A percentile compares a stretch with the other conserved stretches of the same genome.
Conservation (phyloP, 2,797 vertebrate species). For the Oreonectes daqikongensis region DNA sequence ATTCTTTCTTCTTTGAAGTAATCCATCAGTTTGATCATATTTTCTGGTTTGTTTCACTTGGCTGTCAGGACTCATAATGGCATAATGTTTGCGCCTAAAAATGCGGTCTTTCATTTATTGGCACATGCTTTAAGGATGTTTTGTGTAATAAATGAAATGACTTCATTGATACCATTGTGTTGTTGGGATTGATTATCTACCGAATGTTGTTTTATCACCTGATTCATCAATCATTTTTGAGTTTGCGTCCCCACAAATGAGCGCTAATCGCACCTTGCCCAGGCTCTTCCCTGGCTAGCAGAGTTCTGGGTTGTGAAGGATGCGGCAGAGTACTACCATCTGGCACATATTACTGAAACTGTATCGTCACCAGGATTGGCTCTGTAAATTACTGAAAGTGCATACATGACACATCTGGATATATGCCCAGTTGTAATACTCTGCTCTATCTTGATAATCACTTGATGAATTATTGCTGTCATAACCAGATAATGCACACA, state of each 20-base stretch:
- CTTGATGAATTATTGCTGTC: not conserved
- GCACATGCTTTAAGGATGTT: too few relatives aligned
- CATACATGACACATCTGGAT: not conserved
- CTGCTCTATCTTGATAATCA: not conserved
- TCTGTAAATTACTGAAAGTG: not conserved
- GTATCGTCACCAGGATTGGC: not conserved
- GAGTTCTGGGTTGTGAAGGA: not conserved
- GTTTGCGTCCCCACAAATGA: too few relatives aligned
- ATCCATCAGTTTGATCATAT: conserved; percentile 22
- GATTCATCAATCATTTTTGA: too few relatives aligned
- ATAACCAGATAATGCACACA: not conserved
- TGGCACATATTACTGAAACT: too few relatives aligned
- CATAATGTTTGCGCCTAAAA: not conserved
- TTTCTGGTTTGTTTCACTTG: conserved; percentile 6
- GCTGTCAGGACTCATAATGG: not conserved
- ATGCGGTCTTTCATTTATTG: too few relatives aligned
- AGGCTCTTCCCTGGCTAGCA: not conserved
- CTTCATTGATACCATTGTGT: too few relatives aligned
- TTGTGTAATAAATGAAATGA: too few relatives aligned
- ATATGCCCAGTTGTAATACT: not conserved
- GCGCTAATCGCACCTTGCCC: too few relatives aligned
- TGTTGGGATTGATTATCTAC: too few relatives aligned
- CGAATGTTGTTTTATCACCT: too few relatives aligned
- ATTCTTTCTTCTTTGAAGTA: not conserved
- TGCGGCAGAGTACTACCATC: not conserved